Base-by-base conservation (phyloP, 2,113 vertebrate genomes). In the Phalacrocorax carbo region DNA sequence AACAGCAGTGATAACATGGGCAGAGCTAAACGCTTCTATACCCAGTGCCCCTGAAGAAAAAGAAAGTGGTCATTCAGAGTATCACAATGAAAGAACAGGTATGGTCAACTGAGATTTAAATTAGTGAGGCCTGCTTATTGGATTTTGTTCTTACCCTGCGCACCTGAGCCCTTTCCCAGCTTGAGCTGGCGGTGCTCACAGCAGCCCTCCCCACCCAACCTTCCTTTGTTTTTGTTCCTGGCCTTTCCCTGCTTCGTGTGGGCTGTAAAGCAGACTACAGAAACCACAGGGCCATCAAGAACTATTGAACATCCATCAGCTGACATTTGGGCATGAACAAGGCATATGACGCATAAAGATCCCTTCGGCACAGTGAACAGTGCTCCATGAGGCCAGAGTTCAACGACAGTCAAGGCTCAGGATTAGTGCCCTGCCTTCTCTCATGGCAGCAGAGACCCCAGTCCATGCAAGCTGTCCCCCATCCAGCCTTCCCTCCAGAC, bases 221-320 rank as follows among this genome's bases (percentile, higher is more conserved):
- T 44, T 79, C 32, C 21, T 29, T 36, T 4, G 1, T 87, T 78
- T 86, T 38, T 20, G 46, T 34, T 87, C 44, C 57, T 82, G 26
- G 65, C 11, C 44, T 61, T 89, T 70, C 42, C 26, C 20, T 71
- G 22, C 44, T 78, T 46, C 25, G 1, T 51, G 54, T 51, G 49
- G 55, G 46, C 48, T 84, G 9, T 38, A 89, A 91, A 94, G 69
- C n/a, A 80, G 48, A 9, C 48, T 75, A 71, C 23, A 79, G 52
- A 75, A 87, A 90, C 42, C 82, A 92, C 52, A 61, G 46, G 20
- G 36, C 73, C 69, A 89, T 52, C 87, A 58, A 84, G 85, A 89
- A 73, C 78, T 76, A 64, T 21, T 77, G 76, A 87, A 75, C 75
- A 71, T 64, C 70, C 73, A 44, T 38, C 65, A 92, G 66, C 29